Base-by-base conservation (phyloP, 1,140 invertebrate species). In the Triops longicaudatus region DNA sequence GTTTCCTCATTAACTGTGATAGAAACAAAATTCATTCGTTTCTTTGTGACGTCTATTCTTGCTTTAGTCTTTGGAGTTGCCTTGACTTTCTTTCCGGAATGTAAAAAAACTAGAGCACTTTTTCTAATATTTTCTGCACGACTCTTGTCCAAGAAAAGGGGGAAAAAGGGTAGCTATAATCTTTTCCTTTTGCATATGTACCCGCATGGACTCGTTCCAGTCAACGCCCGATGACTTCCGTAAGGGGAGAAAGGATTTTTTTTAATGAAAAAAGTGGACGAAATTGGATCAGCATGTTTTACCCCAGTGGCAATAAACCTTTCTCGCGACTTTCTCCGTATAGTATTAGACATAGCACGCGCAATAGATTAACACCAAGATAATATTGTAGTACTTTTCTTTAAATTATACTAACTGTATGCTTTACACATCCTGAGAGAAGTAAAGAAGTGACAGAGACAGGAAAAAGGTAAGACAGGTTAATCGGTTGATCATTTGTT, bases 81-180 rank as follows among this genome's bases (percentile, higher is more conserved):
- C 50, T 63, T 63, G 50, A 22, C 50, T 63, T 63, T 63, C 50
- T 63, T 63, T 63, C 50, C 50, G 50, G 50, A 63, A 63, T 63
- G 50, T 63, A 9, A 9, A 63, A 37, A 22, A 63, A 63, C 50
- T 63, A 63, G 50, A 63, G 22, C 50, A 63, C 50, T 63, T 63
- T 63, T 63, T 63, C 50, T 63, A 22, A 5, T 17, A 63, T 63
- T 63, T 63, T 63, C 31, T 17, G 50, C 50, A 63, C 50, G 50
- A 63, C 17, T 63, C 50, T 22, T 14, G 14, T 12, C 22, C 17
- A 63, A 63, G 50, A 37, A 37, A 37, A 37, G 7, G 31, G 31
- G 31, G 7, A 37, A 37, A 37, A 37, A 37, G 2, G 31, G 31
- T 2, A 7, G 31, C 31, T 37, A 37, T 37, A 37, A 37, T 37